Evolutionary conservation across 1,140 invertebrate species (phyloP).

Genomic region (Nasonia giraulti): DNA sequence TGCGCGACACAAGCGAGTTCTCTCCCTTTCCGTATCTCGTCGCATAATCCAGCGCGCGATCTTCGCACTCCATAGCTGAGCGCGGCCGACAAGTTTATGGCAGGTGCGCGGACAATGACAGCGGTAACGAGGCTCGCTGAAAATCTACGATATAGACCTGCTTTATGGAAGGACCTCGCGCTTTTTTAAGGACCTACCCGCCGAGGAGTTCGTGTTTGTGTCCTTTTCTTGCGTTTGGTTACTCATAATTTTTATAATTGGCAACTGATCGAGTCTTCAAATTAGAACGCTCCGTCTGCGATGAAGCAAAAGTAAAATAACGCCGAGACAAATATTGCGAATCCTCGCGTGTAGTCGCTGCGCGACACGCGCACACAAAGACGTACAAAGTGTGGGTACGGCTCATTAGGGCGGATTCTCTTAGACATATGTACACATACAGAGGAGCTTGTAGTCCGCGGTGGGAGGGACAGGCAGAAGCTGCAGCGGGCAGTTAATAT

Average conservation of each 20-base stretch:
- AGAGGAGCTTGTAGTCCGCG: constrained; percentile 29
- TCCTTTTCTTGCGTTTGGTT: too few species aligned
- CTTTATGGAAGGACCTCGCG: not conserved
- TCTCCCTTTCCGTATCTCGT: constrained; percentile 54
- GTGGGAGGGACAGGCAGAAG: constrained; percentile 67
- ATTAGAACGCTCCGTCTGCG: too few species aligned
- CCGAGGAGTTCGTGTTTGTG: too few species aligned
- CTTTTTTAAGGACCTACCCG: not conserved
- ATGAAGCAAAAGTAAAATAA: not conserved
- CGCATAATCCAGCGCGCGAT: constrained; percentile 66
- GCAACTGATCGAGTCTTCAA: not conserved
- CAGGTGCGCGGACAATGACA: constrained; percentile 66
- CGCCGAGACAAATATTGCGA: not conserved
- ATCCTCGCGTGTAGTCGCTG: constrained; percentile 22
- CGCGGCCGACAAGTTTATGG: constrained; percentile 62
- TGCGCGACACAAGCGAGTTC: not conserved
- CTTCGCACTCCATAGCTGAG: constrained; percentile 53
- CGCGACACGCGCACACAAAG: constrained; percentile 37
- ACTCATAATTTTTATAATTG: too few species aligned
- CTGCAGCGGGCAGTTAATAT: constrained; percentile 72
- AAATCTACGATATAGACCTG: constrained; percentile 38
- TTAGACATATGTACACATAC: constrained; percentile 33
- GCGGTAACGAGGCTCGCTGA: constrained; percentile 62
- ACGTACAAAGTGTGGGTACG: constrained; percentile 10
- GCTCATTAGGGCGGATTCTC: constrained; percentile 64